Evolutionary conservation across 2,113 vertebrate species (phyloP), one percentile per base, ranked within the genome.

Genomic region (Falcunculus frontatus): DNA sequence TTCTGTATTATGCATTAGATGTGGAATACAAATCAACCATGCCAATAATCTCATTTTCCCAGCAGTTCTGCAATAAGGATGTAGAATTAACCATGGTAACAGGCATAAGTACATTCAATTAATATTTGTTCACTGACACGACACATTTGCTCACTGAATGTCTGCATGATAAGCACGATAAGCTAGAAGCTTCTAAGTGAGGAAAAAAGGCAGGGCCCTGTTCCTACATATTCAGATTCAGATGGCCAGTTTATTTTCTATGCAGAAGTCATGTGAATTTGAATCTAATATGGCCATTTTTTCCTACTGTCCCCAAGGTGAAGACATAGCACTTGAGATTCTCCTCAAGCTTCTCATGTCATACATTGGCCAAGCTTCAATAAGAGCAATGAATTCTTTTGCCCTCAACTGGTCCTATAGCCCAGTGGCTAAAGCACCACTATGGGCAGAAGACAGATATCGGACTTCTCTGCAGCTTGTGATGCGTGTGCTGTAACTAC

Each of bases 81-180:
- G 70, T 73, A 91, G 78, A 95, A 93, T 91, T 95, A 93, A 94
- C 83, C 57, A 55, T 73, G 74, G 89, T 82, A 95, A 91, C 92
- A 84, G 7, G 67, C 39, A 16, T 80, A 76, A 93, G 26, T 41
- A 52, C 35, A 60, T 89, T 90, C 33, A 77, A 69, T 83, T 93
- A 93, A 47, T 90, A 70, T 77, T 77, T 84, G 25, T 90, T 96
- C 72, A 63, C 33, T 88, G 59, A 76, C 67, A 67, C 11, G 39
- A 90, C 41, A 65, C 46, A 44, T 76, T 93, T 85, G 37, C 68
- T 92, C 77, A 94, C 35, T 70, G 55, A 90, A 90, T 79, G 42
- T 64, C 50, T 84, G 13, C 20, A 84, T 59, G 65, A 72, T 47
- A 76, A 94, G 65, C 83, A n/a, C 42, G 37, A 83, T 77, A 73